These are phyloP conservation scores for Parapsyche elsis DNA, from an alignment of 1,140 invertebrate genomes.

Conservation along the genomic window DNA sequence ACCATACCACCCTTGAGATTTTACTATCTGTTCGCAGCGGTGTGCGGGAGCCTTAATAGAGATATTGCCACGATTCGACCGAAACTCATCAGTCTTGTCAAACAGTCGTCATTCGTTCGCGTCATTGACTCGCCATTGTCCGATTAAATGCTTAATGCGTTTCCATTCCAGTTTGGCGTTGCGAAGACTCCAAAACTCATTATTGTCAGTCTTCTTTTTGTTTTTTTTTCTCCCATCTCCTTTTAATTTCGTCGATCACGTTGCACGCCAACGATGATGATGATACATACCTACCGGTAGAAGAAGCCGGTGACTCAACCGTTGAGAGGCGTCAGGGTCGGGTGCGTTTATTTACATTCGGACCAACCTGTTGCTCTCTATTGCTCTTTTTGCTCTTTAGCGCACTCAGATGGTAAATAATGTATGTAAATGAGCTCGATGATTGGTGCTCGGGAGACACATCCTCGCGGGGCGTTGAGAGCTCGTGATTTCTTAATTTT, in stretches of 20 bases:
- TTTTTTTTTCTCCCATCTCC: background rate
- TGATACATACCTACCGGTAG: background rate
- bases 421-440: constrained; percentile 37
- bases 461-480: background rate
- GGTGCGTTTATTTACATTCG: constrained; percentile 27
- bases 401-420: constrained; percentile 31
- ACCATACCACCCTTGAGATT: no score
- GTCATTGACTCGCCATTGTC: no score
- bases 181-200: no score
- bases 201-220: background rate
- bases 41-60: no score
- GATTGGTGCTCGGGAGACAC: constrained; percentile 21
- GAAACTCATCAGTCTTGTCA: no score
- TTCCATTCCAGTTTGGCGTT: no score
- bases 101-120: no score
- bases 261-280: background rate
- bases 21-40: no score
- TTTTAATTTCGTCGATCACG: background rate
- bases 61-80: no score
- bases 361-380: background rate
- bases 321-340: background rate
- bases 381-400: background rate
- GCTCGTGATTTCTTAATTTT: constrained; percentile 39
- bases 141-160: no score
- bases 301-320: background rate